Evolutionary conservation across 2,797 vertebrate species (phyloP), one percentile per base, ranked within the genome.

Genomic region (Brachyalestes nurse): DNA sequence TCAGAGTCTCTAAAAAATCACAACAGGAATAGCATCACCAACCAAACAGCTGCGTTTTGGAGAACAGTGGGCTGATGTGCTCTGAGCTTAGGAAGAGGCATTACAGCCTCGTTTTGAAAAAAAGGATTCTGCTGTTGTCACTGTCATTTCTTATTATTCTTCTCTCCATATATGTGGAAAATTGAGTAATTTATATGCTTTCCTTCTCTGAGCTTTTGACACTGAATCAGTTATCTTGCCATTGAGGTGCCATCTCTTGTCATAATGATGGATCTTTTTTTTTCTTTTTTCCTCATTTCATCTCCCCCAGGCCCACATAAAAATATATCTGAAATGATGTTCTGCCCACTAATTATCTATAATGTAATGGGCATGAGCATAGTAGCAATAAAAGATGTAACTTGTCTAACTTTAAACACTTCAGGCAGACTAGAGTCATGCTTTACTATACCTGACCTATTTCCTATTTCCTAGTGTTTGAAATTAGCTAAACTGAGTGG

Each of bases 321-420:
- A 83, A 87, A 51, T 80, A 86, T 84, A 83, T 73, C 82, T 79
- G 42, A 72, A 80, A 78, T 84, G 61, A 72, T 74, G 85, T 71
- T 88, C 78, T 25, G 61, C 72, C 73, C 81, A 72, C 88, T 90
- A 90, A 92, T 93, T 91, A 92, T 90, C 92, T 82, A 91, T 85
- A 86, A 89, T 90, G 87, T 87, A 92, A 93, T 92, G 90, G 87
- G 86, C 86, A 86, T 80, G 78, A 13, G 53, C 85, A 85, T 85
- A 90, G 88, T 88, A 69, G 78, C 84, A 88, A 87, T 88, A 87
- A 82, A 88, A 82, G 87, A 88, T 90, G 88, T 86, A 89, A 90
- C 84, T 85, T 57, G 1, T 85, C 85, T 87, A 88, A 88, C 87
- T 86, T 89, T 86, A 90, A 91, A 87, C 79, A 87, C 82, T 90